A percentile compares a stretch with the other conserved stretches of the same genome.
Evolutionary conservation across 1,140 invertebrate species (phyloP).

Genomic region (Drosophila teissieri): DNA sequence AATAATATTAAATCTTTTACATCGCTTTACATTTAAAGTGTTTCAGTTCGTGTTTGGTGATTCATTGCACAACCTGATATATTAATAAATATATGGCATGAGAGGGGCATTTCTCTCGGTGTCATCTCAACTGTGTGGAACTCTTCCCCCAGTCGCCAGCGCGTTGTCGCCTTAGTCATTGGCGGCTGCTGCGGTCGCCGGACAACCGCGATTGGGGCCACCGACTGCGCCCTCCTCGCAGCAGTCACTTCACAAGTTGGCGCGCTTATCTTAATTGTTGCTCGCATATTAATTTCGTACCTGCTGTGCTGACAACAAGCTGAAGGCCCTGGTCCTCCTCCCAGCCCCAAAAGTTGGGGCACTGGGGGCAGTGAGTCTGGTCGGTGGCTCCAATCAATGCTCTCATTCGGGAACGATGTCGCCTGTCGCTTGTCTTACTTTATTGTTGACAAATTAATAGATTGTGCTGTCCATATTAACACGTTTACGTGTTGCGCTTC

Average conservation of each 20-base stretch:
- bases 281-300: conserved; percentile 84
- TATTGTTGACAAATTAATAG: conserved; percentile 83
- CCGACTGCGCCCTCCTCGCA: conserved; percentile 65
- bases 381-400: conserved; percentile 43
- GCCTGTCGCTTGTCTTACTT: conserved; percentile 61
- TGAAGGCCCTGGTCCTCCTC: neutral
- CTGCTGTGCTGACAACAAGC: conserved; percentile 75
- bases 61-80: too few species aligned
- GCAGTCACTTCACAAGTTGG: conserved; percentile 77
- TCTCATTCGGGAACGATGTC: conserved; percentile 51
- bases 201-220: conserved; percentile 50
- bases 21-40: neutral
- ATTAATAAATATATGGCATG: too few species aligned
- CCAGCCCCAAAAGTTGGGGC: neutral
- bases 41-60: too few species aligned
- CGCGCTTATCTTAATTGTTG: conserved; percentile 84
- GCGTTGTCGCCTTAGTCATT: conserved; percentile 69
- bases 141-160: conserved; percentile 38
- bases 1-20: too few species aligned
- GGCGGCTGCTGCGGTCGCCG: conserved; percentile 39
- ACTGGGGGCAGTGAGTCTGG: conserved; percentile 10
- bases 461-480: conserved; percentile 82
- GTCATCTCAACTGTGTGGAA: conserved; percentile 4
- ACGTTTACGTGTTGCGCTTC: conserved; percentile 79
- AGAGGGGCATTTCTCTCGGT: neutral